Percentiles rank a stretch among this genome's conserved stretches.
Evolutionary conservation across 2,888 invertebrate species (phyloP).

Genomic region (Ornithoptera priamus): DNA sequence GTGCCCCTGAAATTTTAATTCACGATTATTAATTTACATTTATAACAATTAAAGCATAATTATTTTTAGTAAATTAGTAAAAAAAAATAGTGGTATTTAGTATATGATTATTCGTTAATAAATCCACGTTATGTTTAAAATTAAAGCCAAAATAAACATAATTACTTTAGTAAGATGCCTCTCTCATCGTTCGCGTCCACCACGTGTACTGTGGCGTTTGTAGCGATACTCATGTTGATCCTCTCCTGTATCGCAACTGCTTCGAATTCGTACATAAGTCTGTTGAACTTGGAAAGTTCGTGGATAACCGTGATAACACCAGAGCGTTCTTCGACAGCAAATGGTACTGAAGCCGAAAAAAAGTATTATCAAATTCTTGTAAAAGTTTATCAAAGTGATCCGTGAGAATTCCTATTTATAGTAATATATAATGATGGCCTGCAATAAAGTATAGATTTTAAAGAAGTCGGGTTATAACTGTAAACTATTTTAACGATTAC

Average conservation of each 20-base stretch:
- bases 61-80: too few relatives aligned
- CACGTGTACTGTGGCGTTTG: slow-evolving; percentile 91
- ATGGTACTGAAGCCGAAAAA: slow-evolving; percentile 85
- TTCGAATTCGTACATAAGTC: slow-evolving; percentile 88
- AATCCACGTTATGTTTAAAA: not conserved
- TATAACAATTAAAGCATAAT: not conserved
- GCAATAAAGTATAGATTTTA: too few relatives aligned
- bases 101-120: too few relatives aligned
- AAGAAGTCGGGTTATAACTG: too few relatives aligned
- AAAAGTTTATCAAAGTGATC: too few relatives aligned
- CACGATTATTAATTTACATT: not conserved
- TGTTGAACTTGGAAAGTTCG: slow-evolving; percentile 83
- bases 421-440: too few relatives aligned
- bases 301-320: slow-evolving; percentile 93
- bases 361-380: not conserved
- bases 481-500: too few relatives aligned
- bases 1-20: slow-evolving; percentile 78
- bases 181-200: slow-evolving; percentile 87
- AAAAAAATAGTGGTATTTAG: too few relatives aligned
- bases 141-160: not conserved
- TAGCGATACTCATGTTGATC: slow-evolving; percentile 83
- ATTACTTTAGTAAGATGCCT: slow-evolving; percentile 82
- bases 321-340: slow-evolving; percentile 92
- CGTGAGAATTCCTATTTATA: too few relatives aligned
- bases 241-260: slow-evolving; percentile 86